Evolutionary conservation across 2,888 invertebrate species (phyloP), one percentile per base, ranked within the genome.

Genomic region (Lysandra coridon): DNA sequence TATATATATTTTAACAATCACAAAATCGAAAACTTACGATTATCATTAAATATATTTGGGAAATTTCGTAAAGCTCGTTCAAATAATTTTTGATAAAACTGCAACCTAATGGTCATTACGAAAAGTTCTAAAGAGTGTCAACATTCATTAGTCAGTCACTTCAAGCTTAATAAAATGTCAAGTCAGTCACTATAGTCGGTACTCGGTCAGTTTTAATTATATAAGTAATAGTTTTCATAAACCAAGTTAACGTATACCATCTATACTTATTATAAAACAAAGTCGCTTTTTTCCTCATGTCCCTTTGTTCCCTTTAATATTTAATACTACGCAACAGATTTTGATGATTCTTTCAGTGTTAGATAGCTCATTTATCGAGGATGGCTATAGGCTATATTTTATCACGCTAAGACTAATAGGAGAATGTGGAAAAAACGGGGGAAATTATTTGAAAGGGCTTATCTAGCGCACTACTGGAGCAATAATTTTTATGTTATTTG

Each of bases 41-140:
- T 64, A 64, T 64, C 64, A 64, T 64, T 30, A 64, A 64, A 64
- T 10, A 64, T 64, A 64, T 64, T 64, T 30, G 30, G 30, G 23
- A 64, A 6, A 23, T 64, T 30, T 7, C 30, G 30, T 30, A 30
- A 64, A 30, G 1, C 7, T 10, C 30, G 10, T 64, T 64, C 10
- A 64, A 30, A 23, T 10, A 23, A n/a, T 64, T 64, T 7, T 23
- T 10, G 6, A 10, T 30, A 30, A 30, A 12, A 12, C 30, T 64
- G 30, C 30, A 64, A 30, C 64, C 23, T 7, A 64, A 64, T 30
- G 64, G 64, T 30, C 23, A 12, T 64, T 64, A 64, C 30, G 64
- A 64, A 64, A 12, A 30, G 30, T 64, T 62, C 17, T 57, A 57
- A 57, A 17, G 57, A 57, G 57, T 53, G 53, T 17, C 17, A 53